These are phyloP conservation scores for Diabrotica undecimpunctata DNA, from an alignment of 1,140 invertebrate genomes.

Conservation along the genomic window DNA sequence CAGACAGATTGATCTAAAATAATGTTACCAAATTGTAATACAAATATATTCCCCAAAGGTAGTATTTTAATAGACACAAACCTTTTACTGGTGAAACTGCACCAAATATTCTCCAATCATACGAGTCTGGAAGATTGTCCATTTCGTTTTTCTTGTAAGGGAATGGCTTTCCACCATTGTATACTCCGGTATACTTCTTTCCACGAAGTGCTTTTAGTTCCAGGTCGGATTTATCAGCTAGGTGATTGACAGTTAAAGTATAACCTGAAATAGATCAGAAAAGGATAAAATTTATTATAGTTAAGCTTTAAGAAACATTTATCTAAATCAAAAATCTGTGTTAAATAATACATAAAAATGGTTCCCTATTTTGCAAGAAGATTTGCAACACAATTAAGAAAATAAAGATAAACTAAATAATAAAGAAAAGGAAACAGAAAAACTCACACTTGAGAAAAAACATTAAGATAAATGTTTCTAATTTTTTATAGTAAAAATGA, in stretches of 20 bases:
- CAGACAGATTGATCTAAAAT: conserved; percentile 85
- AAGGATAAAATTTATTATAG: conserved; percentile 12
- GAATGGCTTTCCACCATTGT: conserved; percentile 76
- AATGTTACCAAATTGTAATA: not conserved
- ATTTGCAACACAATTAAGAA: too few species aligned
- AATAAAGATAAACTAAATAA: too few species aligned
- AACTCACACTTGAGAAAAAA: too few species aligned
- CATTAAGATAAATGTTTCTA: too few species aligned
- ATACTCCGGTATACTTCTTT: conserved; percentile 60
- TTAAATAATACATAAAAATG: too few species aligned
- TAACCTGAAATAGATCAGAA: conserved; percentile 54
- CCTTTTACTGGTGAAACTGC: conserved; percentile 93
- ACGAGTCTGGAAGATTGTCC: conserved; percentile 59
- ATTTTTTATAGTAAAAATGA: too few species aligned
- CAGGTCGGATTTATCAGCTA: conserved; percentile 75
- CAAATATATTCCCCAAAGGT: not conserved
- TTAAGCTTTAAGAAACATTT: not conserved
- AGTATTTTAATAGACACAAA: conserved; percentile 34
- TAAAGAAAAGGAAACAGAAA: too few species aligned
- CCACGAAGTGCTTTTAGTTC: conserved; percentile 82
- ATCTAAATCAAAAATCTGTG: too few species aligned
- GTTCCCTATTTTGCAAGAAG: too few species aligned
- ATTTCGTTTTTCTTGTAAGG: conserved; percentile 55
- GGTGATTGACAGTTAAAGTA: conserved; percentile 78
- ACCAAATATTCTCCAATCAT: conserved; percentile 88